Base-by-base conservation (phyloP, 2,113 vertebrate species). In the Gila orcuttii region DNA sequence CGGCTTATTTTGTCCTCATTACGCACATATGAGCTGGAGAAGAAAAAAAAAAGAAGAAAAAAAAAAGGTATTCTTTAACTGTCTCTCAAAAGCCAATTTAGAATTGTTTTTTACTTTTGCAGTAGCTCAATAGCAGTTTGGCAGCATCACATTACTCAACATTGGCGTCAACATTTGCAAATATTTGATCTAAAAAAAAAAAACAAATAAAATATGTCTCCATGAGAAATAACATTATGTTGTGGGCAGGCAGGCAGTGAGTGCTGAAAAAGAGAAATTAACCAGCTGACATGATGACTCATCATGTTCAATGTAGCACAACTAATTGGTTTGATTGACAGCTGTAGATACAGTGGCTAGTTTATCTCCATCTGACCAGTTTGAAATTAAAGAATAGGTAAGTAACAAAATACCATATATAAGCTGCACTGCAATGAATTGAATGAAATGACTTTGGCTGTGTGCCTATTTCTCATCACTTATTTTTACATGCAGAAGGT, bases 291-390 rank as follows among this genome's bases (percentile, higher is more conserved):
- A 75, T 6, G 45, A 73, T 84, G 87, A 84, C 75, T 88, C 87
- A 88, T 55, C 45, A 57, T 23, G 21, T 39, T 15, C 10, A 84
- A 45, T 64, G 85, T 25, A 83, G 42, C 55, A 62, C 68, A 21
- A 52, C 28, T 39, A 17, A 33, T 47, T 28, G 57, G 52, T 82
- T 82, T 88, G 89, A 90, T 82, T 85, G 88, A 82, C 86, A 84
- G 76, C 73, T 82, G 39, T 55, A 82, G 71, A 82, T 33, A 52
- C 60, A 45, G 77, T 12, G 21, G 59, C 74, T 82, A 59, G 69
- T 85, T 36, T 86, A 89, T 89, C 86, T 89, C 78, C 42, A 79
- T 85, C 83, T 87, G 77, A 85, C 82, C 88, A 87, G 88, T 85
- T 15, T 75, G 42, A 81, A 83, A 82, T 23, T 6, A 73, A 57